phyloP scores from a whole-genome alignment of 2,888 invertebrate genomes.

The Orthonevra nobilis region DNA sequence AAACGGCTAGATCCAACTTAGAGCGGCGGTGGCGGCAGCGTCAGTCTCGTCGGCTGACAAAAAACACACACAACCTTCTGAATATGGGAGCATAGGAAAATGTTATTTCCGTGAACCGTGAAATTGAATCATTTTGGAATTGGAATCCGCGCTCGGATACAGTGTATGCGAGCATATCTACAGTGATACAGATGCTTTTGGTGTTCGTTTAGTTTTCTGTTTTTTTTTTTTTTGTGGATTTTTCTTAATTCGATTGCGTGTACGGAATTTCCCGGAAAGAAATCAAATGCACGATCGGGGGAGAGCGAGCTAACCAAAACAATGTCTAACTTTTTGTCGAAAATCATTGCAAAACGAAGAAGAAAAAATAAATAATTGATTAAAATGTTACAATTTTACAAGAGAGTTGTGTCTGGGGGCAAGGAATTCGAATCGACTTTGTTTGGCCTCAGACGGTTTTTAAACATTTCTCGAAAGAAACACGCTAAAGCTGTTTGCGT shows the following conservation, averaged over 20 bases:
- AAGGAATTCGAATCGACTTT: too few relatives aligned
- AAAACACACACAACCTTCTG: slow-evolving; percentile 53
- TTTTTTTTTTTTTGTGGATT: slow-evolving; percentile 13
- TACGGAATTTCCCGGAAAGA: slow-evolving; percentile 58
- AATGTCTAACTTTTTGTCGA: not conserved
- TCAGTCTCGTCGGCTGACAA: slow-evolving; percentile 42
- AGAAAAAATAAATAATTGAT: slow-evolving; percentile 10
- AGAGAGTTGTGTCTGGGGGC: too few relatives aligned
- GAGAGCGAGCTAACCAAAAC: slow-evolving; percentile 28
- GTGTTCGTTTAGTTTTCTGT: too few relatives aligned
- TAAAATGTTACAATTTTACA: slow-evolving; percentile 55
- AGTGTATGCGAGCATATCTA: slow-evolving; percentile 21
- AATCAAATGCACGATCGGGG: slow-evolving; percentile 37
- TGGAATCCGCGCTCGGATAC: slow-evolving; percentile 32
- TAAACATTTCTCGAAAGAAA: too few relatives aligned
- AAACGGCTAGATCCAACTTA: slow-evolving; percentile 57
- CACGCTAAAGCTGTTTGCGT: too few relatives aligned
- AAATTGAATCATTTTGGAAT: slow-evolving; percentile 69
- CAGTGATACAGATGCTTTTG: slow-evolving; percentile 52
- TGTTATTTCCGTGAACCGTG: slow-evolving; percentile 69
- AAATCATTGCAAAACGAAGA: slow-evolving; percentile 5
- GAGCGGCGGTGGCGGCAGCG: slow-evolving; percentile 42
- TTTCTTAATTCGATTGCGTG: slow-evolving; percentile 47
- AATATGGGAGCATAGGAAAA: slow-evolving; percentile 55
- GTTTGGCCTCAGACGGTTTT: too few relatives aligned